These are phyloP conservation scores for Prionailurus bengalensis DNA, from an alignment of 2,113 vertebrate species.

Conservation along the genomic window DNA sequence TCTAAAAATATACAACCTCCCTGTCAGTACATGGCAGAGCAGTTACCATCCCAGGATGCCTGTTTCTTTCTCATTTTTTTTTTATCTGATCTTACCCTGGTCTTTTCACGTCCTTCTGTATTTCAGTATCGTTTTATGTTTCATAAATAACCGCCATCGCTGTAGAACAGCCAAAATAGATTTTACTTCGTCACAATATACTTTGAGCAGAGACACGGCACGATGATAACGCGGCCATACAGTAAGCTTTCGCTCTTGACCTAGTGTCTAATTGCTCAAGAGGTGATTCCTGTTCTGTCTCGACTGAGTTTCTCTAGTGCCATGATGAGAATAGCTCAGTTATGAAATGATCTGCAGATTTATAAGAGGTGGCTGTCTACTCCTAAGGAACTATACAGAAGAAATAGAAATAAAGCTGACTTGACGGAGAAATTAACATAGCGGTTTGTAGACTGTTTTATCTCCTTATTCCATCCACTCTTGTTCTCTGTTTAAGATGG, in stretches of 20 bases:
- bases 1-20: constrained; percentile 93
- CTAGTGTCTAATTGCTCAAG: constrained; percentile 84
- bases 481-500: not conserved
- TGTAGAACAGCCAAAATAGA: constrained; percentile 87
- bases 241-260: constrained; percentile 76
- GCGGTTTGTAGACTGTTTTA: not conserved
- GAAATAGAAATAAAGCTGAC: constrained; percentile 40
- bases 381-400: not conserved
- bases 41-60: constrained; percentile 89
- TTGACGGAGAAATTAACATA: constrained; percentile 64
- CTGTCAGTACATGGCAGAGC: constrained; percentile 89
- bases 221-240: constrained; percentile 70
- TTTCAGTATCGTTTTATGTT: constrained; percentile 89
- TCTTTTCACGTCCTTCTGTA: constrained; percentile 88
- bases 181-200: constrained; percentile 87
- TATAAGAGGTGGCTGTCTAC: constrained; percentile 56
- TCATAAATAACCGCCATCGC: constrained; percentile 88
- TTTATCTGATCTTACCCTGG: constrained; percentile 90
- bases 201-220: constrained; percentile 85
- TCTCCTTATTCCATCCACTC: not conserved
- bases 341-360: constrained; percentile 61
- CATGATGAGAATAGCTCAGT: constrained; percentile 64
- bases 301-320: constrained; percentile 60
- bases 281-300: constrained; percentile 70
- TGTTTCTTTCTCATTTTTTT: constrained; percentile 88